A percentile compares a stretch with the other conserved stretches of the same genome.
phyloP scores from a whole-genome alignment of 2,888 invertebrate species.

The Pherbina coryleti region DNA sequence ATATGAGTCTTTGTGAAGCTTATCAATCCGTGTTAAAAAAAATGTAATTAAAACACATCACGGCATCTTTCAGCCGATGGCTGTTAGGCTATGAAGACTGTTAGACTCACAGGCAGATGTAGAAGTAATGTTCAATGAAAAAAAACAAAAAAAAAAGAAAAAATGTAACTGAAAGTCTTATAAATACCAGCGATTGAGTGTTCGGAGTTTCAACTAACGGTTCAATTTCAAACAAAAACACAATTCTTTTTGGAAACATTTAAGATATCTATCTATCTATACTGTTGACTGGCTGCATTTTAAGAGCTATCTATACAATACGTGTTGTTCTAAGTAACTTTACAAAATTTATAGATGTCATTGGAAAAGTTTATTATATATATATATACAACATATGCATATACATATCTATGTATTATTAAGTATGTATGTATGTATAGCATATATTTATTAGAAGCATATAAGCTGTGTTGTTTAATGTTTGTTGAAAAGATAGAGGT shows the following conservation, averaged over 20 bases:
- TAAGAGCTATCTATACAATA: too few relatives aligned
- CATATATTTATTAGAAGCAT: conserved; percentile 2
- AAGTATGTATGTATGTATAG: neutral
- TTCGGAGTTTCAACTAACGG: conserved; percentile 10
- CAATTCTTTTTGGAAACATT: conserved; percentile 28
- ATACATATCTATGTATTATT: neutral
- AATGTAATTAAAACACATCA: neutral
- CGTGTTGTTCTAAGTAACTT: neutral
- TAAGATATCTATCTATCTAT: conserved; percentile 15
- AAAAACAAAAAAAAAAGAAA: neutral
- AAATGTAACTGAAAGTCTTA: neutral
- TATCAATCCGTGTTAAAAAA: neutral
- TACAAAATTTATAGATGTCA: conserved; percentile 23
- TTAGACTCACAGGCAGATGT: neutral
- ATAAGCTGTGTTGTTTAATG: conserved; percentile 21
- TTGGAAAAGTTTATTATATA: conserved; percentile 15
- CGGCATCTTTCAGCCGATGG: too few relatives aligned
- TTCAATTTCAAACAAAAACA: conserved; percentile 12
- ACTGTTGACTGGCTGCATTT: neutral
- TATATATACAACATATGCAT: neutral
- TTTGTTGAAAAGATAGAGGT: conserved; percentile 9
- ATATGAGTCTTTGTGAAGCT: neutral
- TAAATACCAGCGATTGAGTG: too few relatives aligned
- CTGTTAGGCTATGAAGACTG: too few relatives aligned
- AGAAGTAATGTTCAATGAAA: neutral